phyloP scores from a whole-genome alignment of 1,140 invertebrate genomes.

The Drosophila seguyi region DNA sequence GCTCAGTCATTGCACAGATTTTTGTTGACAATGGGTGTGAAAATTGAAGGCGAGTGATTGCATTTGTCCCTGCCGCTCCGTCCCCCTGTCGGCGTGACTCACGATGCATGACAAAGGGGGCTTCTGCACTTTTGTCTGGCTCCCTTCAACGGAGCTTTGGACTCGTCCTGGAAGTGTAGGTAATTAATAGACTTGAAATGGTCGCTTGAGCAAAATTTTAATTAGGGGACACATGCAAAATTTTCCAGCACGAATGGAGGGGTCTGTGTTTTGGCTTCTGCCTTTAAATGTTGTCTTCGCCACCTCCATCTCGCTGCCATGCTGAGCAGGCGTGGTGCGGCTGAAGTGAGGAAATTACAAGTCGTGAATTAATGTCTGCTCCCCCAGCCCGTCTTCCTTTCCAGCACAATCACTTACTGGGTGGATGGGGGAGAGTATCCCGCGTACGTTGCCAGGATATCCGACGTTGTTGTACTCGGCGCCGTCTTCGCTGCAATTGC shows the following conservation, averaged over 20 bases:
- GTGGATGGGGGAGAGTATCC: constrained; percentile 46
- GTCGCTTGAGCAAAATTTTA: constrained; percentile 78
- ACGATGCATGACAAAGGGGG: constrained; percentile 54
- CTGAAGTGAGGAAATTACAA: constrained; percentile 84
- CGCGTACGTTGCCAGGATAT: constrained; percentile 79
- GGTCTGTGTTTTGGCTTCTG: constrained; percentile 28
- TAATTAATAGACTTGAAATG: constrained; percentile 83
- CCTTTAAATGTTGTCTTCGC: constrained; percentile 66
- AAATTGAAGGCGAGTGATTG: constrained; percentile 83
- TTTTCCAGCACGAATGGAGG: constrained; percentile 24
- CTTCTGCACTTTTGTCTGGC: constrained; percentile 27
- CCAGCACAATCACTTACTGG: constrained; percentile 11
- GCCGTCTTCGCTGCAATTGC: constrained; percentile 67
- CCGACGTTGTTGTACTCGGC: constrained; percentile 65
- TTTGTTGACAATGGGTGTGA: constrained; percentile 83
- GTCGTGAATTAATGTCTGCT: constrained; percentile 79
- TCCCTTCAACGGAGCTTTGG: constrained; percentile 24
- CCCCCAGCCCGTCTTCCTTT: neutral
- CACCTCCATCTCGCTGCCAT: constrained; percentile 22
- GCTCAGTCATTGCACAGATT: constrained; percentile 67
- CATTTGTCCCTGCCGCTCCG: constrained; percentile 50
- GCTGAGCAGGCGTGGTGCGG: constrained; percentile 35
- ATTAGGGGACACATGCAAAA: constrained; percentile 80
- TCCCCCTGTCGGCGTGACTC: constrained; percentile 6
- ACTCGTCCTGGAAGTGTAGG: constrained; percentile 49